Evolutionary conservation across 2,797 vertebrate genomes (phyloP), one percentile per base, ranked within the genome.

Genomic region (Uromys caudimaculatus): DNA sequence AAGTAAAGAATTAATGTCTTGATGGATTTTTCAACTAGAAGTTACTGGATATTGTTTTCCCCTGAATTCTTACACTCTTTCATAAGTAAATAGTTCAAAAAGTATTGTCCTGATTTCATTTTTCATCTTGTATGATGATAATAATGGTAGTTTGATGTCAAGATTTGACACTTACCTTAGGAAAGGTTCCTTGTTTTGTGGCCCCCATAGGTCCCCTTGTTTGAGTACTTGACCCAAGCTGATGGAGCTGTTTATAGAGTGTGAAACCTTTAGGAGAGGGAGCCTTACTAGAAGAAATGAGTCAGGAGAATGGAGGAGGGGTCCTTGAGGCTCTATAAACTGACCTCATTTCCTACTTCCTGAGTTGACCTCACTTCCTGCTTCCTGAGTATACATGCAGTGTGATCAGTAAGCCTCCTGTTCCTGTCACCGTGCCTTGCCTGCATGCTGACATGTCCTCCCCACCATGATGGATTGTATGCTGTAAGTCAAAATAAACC

Each of bases 111-210:
- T 71, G 14, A 44, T 91, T 95, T 79, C 78, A 9, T 62, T 92
- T n/a, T 81, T 0, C 73, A 56, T 56, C 38, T 81, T 16, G 3
- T 12, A 95, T 62, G 90, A 29, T 73, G 12, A 24, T 23, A 93
- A 69, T 69, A 89, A 83, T 35, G 62, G 69, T 24, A 62, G 62
- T 73, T 96, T 96, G 23, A 88, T 35, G 38, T 62, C 35, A 90
- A 35, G 50, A 54, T 84, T 84, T 58, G 13, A 88, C 10, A 87
- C 24, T 2, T 47, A 16, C 50, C n/a, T 67, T 67, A 58, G 38
- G 11, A 67, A 89, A 92, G 32, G 0, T 32, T 38, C 47, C 6
- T 1, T 71, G 4, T 32, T 52, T 7, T 71, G 47, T 7, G 16
- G 14, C 2, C 14, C n/a, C 6, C 0, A 60, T 13, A 23, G 21